Evolutionary conservation across 2,797 vertebrate genomes (phyloP), one percentile per base, ranked within the genome.

Genomic region (Vespertilio murinus): DNA sequence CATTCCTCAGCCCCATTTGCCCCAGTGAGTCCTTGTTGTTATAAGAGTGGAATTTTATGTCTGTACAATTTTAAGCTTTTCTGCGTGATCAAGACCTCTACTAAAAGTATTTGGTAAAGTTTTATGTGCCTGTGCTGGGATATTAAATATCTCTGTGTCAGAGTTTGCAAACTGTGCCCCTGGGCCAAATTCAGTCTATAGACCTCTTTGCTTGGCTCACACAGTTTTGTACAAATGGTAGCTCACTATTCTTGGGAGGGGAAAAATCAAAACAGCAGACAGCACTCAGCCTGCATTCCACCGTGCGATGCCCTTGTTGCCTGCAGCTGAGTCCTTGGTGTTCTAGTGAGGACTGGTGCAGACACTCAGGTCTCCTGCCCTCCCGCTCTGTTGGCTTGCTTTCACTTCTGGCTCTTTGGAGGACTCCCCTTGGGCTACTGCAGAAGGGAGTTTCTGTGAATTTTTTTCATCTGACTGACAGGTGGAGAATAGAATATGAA

Each of bases 181-280:
- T 45, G 35, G 64, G 18, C 38, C 74, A 74, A 16, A 67, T 80
- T 94, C 35, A 61, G 1, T 20, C 9, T 90, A 5, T 47, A 38
- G 45, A 67, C 7, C n/a, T 54, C 77, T 49, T 64, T 33, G 74
- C 54, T n/a, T 65, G 74, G 56, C 56, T 85, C 13, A 35, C 71
- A 47, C 11, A 42, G 33, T 85, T 85, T 85, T 86, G 40, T 65
- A 47, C 61, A 90, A 69, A 67, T 42, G 25, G 6, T 82, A 91
- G 82, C 28, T 61, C 77, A 23, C 30, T 54, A 6, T 65, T 85
- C 49, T 80, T 65, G 33, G 65, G 81, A 42, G 11, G 11, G 11
- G 11, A 42, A 71, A 38, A 69, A 38, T 52, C 73, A 35, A 54
- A 25, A 38, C 25, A 73, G 17, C 40, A 61, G 35, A 84, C 5